Base-by-base conservation (phyloP, 1,140 invertebrate genomes). In the Chrysoperla carnea region DNA sequence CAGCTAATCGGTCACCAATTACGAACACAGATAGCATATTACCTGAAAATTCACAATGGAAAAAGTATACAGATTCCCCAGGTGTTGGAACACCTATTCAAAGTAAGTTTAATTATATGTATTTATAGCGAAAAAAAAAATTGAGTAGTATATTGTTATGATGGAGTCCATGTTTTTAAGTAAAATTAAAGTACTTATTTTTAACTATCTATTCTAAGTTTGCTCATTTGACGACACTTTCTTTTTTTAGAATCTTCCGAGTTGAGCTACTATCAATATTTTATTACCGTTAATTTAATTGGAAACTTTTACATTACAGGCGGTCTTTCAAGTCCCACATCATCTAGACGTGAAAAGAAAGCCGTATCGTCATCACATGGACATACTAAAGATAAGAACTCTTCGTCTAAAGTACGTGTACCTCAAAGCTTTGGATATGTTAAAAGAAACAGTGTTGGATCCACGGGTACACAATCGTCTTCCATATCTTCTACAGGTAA, bases 401-500 rank as follows among this genome's bases (percentile, higher is more conserved):
- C 44, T 45, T 52, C 45, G 45, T 56, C 51, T 44, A 54, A 51
- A 51, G 43, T 67, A 47, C 78, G 81, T 23, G 79, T 80, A 1
- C 79, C 81, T 6, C 79, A 81, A 45, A 83, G 73, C 58, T 85
- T 85, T 53, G 80, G 80, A 27, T 85, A 84, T 54, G 77, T 83
- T n/a, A 87, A 86, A 54, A 67, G 81, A 46, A 73, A 78, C 48
- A 79, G 78, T 46, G 76, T 75, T 8, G 62, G 64, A 2, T 35
- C 39, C 15, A 54, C 52, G 31, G 51, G 51, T 9, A 54, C 50
- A n/a, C n/a, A 9, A 33, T 11, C n/a, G 31, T 12, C 31, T 33
- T 23, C 17, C 17, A 23, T 23, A 23, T 23, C 17, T 23, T 23
- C 17, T 5, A 23, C 17, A 23, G 17, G 17, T 23, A 23, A 23